Conservation (phyloP, 2,797 vertebrate species). For the Diglossa cyanea region DNA sequence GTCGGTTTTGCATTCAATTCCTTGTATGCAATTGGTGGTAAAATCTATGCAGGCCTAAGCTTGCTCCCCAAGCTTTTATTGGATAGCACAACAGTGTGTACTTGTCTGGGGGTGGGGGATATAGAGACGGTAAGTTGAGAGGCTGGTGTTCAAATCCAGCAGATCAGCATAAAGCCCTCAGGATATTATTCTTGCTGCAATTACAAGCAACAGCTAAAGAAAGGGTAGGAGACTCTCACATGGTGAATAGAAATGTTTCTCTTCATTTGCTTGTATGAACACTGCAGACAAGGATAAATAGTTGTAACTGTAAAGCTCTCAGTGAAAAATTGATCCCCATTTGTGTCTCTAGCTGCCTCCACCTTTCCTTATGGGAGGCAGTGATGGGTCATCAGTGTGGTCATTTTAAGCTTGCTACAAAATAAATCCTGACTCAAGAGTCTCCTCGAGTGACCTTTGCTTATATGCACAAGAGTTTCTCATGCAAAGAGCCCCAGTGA, state of each 20-base stretch:
- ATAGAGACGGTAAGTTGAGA: neutral
- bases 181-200: constrained; percentile 29
- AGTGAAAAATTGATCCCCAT: neutral
- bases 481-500: neutral
- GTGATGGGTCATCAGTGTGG: neutral
- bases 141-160: constrained; percentile 1
- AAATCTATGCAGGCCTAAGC: neutral
- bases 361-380: neutral
- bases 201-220: constrained; percentile 7
- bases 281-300: neutral
- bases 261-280: neutral
- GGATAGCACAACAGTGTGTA: neutral
- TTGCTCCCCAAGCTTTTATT: neutral
- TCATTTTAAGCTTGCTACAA: neutral
- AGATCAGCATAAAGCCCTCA: constrained; percentile 37
- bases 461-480: neutral
- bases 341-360: neutral
- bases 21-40: neutral
- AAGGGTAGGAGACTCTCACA: neutral
- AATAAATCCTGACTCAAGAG: neutral
- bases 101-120: fast-evolving
- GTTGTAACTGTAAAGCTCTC: neutral
- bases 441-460: neutral
- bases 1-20: neutral
- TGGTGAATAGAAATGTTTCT: neutral